These are phyloP conservation scores for Origma solitaria DNA, from an alignment of 2,113 vertebrate genomes.

Conservation along the genomic window DNA sequence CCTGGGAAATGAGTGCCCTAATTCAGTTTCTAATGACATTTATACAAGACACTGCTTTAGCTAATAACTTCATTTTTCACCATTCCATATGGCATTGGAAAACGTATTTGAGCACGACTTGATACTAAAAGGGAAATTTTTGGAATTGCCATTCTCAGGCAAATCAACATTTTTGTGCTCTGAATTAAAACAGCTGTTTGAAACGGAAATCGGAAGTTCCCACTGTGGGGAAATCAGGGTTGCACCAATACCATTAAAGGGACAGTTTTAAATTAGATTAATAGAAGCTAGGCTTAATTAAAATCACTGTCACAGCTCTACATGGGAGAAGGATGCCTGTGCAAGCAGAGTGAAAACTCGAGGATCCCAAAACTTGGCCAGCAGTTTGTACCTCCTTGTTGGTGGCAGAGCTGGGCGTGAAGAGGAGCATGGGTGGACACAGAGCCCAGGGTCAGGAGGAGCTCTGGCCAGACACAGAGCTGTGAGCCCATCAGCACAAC, in stretches of 20 bases:
- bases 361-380: neutral
- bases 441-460: neutral
- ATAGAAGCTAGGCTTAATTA: neutral
- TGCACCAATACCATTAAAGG: neutral
- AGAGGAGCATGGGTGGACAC: fast-evolving
- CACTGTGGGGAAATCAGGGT: neutral
- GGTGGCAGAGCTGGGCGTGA: neutral
- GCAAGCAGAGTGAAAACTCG: neutral
- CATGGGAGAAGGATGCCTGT: neutral
- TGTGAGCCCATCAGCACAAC: fast-evolving
- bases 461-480: neutral
- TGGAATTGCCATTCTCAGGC: neutral
- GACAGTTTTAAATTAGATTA: neutral
- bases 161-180: neutral
- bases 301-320: neutral
- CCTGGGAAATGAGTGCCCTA: neutral
- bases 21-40: neutral
- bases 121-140: neutral
- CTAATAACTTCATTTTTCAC: neutral
- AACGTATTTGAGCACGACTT: neutral
- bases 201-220: neutral
- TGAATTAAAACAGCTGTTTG: neutral
- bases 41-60: neutral
- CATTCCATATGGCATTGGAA: neutral
- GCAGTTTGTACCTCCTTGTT: neutral